Evolutionary conservation across 2,113 vertebrate species (phyloP), one percentile per base, ranked within the genome.

Genomic region (Crotalus horridus): DNA sequence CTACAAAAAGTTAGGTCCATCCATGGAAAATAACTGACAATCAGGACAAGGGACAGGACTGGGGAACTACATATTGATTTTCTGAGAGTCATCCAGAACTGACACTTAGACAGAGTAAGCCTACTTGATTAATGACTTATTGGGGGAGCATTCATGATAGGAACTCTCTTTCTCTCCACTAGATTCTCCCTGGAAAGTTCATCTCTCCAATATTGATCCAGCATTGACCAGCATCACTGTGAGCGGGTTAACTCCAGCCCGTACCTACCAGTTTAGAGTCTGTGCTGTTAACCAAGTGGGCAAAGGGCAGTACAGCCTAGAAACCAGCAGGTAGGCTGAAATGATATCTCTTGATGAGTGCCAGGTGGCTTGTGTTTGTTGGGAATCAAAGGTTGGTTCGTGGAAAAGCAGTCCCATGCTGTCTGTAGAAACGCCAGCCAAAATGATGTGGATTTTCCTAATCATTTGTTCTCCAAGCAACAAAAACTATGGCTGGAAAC

Each of bases 151-250:
- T 48, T 17, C 2, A 39, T n/a, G 39, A 64, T 91, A 91, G 56
- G 51, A 87, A 5, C 15, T 11, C 9, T 3, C 21, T 61, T 85
- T 96, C 90, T 0, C 91, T 33, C 95, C 94, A 46, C 43, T 96
- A 99, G 99, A 99, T 97, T 99, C 99, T 15, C 99, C 99, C 0
- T 99, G 99, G 99, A 99, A 99, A 96, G 98, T 99, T 86, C 99
- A 99, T 95, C 97, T 99, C 46, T 98, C 98, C 0, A 97, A 99
- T 56, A 97, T 99, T 1, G 96, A 98, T 95, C 98, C 99, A 0
- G 96, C 96, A 8, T 96, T 98, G 97, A 98, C 98, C 0, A 3
- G 96, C 2, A 95, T 98, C 54, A 97, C 98, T 4, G 98, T 99
- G 97, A 98, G 97, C 0, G 98, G 99, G 69, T 98, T 99, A 86